phyloP scores from a whole-genome alignment of 2,797 vertebrate genomes.

The Cryptoblepharus egeriae region DNA sequence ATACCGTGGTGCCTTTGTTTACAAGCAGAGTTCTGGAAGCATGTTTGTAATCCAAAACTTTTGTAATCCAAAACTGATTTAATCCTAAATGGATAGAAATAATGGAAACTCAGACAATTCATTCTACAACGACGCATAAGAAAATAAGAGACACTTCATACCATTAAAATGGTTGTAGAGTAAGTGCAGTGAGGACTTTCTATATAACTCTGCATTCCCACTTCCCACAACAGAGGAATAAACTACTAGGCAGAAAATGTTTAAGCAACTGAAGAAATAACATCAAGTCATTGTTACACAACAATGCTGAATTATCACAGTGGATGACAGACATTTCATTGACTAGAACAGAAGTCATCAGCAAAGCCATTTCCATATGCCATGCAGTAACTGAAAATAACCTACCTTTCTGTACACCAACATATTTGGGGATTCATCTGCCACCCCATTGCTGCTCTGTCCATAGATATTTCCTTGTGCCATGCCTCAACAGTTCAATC shows the following conservation, averaged over 20 bases:
- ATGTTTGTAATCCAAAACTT: too few relatives aligned
- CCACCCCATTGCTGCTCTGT: constrained; percentile 92
- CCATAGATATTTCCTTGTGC: constrained; percentile 94
- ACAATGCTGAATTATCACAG: not conserved
- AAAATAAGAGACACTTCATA: too few relatives aligned
- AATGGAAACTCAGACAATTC: too few relatives aligned
- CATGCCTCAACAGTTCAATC: constrained; percentile 84
- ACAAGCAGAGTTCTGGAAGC: too few relatives aligned
- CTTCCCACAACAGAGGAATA: not conserved
- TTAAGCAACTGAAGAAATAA: not conserved
- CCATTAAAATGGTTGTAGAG: not conserved
- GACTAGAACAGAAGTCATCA: not conserved
- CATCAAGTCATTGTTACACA: constrained; percentile 13
- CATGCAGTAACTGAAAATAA: constrained; percentile 2
- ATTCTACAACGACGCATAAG: too few relatives aligned
- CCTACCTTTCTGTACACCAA: constrained; percentile 98
- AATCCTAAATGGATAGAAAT: too few relatives aligned
- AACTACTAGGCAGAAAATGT: not conserved
- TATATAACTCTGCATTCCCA: not conserved
- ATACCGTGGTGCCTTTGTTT: too few relatives aligned
- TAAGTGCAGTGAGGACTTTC: not conserved
- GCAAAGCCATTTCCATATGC: not conserved
- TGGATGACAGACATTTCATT: not conserved
- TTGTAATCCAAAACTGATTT: too few relatives aligned
- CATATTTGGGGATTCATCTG: constrained; percentile 96